Evolutionary conservation across 2,888 invertebrate genomes (phyloP), one percentile per base, ranked within the genome.

Genomic region (Volucella inanis): DNA sequence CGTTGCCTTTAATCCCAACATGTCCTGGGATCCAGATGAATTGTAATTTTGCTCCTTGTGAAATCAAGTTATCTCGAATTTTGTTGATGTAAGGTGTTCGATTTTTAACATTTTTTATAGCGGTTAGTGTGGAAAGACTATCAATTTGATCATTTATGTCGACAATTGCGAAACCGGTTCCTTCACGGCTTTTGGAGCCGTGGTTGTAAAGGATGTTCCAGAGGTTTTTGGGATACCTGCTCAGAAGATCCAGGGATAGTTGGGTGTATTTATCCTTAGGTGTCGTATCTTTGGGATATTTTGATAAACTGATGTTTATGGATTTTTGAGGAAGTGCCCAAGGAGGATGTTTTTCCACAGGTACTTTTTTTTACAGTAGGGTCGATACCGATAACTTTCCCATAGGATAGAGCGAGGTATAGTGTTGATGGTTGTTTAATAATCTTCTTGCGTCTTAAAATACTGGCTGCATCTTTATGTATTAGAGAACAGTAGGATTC

Each of bases 401-500:
- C n/a, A n/a, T n/a, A n/a, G n/a, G n/a, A n/a, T n/a, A n/a, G n/a
- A n/a, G n/a, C n/a, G n/a, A n/a, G n/a, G n/a, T n/a, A n/a, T 8
- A 59, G 43, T 11, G 59, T 59, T 43, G 59, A 59, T 6, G 59
- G 41, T 59, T 62, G 47, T 47, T n/a, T 31, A 9, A 31, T 47
- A 2, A 31, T 47, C 10, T 57, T 57, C n/a, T 39, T 57, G 4
- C 57, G 2, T 62, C 31, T 31, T 15, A 59, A 18, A n/a, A 59
- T 59, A 0, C 43, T 59, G 41, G 41, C 59, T 15, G 59, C 43
- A 4, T 59, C 59, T 15, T 41, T 43, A n/a, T 10, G 41, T 10
- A 59, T 43, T 14, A 15, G 59, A 14, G 57, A 57, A 15, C 14
- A 14, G 14, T 39, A 41, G 0, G 57, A 39, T 39, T 57, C 57